phyloP scores from a whole-genome alignment of 2,797 vertebrate genomes.

The Chelon labrosus region DNA sequence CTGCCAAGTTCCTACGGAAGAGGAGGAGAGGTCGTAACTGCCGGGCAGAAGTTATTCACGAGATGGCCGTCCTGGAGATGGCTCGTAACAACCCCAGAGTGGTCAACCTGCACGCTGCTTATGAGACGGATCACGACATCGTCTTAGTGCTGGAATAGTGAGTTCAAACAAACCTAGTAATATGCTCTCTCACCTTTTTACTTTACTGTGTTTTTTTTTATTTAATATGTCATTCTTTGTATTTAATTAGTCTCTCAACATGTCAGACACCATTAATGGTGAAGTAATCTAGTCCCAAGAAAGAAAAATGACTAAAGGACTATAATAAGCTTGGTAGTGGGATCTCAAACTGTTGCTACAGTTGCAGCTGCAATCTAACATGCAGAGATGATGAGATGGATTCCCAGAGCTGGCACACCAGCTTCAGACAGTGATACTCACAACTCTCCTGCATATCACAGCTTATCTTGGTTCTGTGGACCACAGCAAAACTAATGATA shows the following conservation, averaged over 20 bases:
- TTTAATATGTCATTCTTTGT: background rate
- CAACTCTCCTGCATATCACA: too few relatives aligned
- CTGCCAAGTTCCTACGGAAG: constrained; percentile 95
- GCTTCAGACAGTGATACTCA: too few relatives aligned
- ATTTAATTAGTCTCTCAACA: background rate
- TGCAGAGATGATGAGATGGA: too few relatives aligned
- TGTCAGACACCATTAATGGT: background rate
- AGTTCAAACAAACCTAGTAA: constrained; percentile 73
- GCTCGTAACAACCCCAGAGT: constrained; percentile 88
- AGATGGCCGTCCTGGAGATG: constrained; percentile 94
- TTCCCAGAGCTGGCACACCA: too few relatives aligned
- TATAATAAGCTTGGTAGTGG: too few relatives aligned
- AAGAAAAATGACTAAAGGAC: too few relatives aligned
- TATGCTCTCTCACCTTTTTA: background rate
- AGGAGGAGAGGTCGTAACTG: constrained; percentile 94
- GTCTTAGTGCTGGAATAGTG: constrained; percentile 94
- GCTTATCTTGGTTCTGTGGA: too few relatives aligned
- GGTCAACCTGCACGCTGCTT: constrained; percentile 92
- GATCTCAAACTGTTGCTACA: too few relatives aligned
- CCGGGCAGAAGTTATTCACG: constrained; percentile 92
- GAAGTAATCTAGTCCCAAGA: too few relatives aligned
- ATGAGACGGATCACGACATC: constrained; percentile 94
- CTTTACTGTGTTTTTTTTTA: background rate
- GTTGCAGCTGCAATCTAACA: too few relatives aligned
- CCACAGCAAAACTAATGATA: too few relatives aligned